phyloP scores from a whole-genome alignment of 2,888 invertebrate species.

The Polietes domitor region DNA sequence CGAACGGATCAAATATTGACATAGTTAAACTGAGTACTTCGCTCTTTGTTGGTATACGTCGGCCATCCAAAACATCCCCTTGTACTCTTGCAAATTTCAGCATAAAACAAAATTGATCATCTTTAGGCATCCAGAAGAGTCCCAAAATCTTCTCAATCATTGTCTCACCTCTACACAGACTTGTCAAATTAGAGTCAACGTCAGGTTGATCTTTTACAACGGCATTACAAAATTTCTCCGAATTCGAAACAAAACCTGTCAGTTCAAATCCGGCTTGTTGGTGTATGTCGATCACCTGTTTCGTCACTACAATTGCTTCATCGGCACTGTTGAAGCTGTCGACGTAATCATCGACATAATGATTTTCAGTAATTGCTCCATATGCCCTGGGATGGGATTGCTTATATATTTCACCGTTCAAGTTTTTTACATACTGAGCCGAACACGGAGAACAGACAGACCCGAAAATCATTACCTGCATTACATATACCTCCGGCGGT shows the following conservation, averaged over 20 bases:
- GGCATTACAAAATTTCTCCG: background rate
- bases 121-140: slow-evolving; percentile 45
- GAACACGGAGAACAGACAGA: slow-evolving; percentile 61
- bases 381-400: slow-evolving; percentile 42
- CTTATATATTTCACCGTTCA: slow-evolving; percentile 29
- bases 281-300: slow-evolving; percentile 56
- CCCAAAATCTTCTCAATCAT: slow-evolving; percentile 46
- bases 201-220: no score
- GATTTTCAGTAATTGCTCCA: slow-evolving; percentile 57
- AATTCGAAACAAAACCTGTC: slow-evolving; percentile 59
- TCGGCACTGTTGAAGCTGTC: slow-evolving; percentile 53
- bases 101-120: slow-evolving; percentile 54
- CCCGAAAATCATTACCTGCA: slow-evolving; percentile 63
- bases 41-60: slow-evolving; percentile 51
- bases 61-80: slow-evolving; percentile 41
- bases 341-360: slow-evolving; percentile 63
- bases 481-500: slow-evolving; percentile 52
- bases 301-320: slow-evolving; percentile 59
- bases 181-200: no score
- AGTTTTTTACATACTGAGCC: slow-evolving; percentile 42
- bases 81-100: slow-evolving; percentile 51
- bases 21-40: slow-evolving; percentile 41
- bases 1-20: slow-evolving; percentile 51
- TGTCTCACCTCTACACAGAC: slow-evolving; percentile 18
- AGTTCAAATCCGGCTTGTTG: slow-evolving; percentile 54